These are phyloP conservation scores for Cantharis rufa DNA, from an alignment of 2,888 invertebrate species.

Conservation along the genomic window DNA sequence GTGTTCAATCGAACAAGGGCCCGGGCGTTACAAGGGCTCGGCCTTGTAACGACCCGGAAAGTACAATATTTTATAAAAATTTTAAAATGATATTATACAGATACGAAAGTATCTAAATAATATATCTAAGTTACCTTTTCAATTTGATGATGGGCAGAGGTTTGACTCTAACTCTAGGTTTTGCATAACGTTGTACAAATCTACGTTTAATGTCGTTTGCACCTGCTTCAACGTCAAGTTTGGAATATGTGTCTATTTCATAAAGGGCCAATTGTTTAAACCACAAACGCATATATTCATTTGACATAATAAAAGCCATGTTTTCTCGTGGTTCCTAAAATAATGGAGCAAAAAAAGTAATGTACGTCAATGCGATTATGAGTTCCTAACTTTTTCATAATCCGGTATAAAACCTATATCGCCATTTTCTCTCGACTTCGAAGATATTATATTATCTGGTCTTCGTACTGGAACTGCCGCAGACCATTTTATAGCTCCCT, in stretches of 20 bases:
- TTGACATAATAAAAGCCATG: slow-evolving; percentile 59
- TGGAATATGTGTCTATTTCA: slow-evolving; percentile 61
- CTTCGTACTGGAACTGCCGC: slow-evolving; percentile 56
- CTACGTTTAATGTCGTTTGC: slow-evolving; percentile 54
- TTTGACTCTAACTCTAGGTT: not conserved
- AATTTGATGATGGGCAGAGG: slow-evolving; percentile 31
- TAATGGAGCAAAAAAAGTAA: not conserved
- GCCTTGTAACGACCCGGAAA: no score
- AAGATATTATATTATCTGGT: slow-evolving; percentile 61
- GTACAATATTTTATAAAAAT: no score
- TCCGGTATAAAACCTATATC: slow-evolving; percentile 55
- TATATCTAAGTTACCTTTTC: slow-evolving; percentile 12
- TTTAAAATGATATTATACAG: no score
- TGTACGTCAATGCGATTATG: slow-evolving; percentile 45
- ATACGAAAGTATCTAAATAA: no score
- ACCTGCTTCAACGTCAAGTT: slow-evolving; percentile 57
- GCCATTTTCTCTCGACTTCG: slow-evolving; percentile 51
- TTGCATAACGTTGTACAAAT: slow-evolving; percentile 45
- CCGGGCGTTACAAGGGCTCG: no score
- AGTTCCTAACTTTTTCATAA: slow-evolving; percentile 60
- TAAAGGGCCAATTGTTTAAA: slow-evolving; percentile 60
- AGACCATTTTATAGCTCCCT: slow-evolving; percentile 56
- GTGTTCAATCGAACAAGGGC: no score
- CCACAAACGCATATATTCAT: slow-evolving; percentile 65
- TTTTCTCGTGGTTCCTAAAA: slow-evolving; percentile 40